Conservation (phyloP, 2,888 invertebrate species). For the Galerucella pusilla region DNA sequence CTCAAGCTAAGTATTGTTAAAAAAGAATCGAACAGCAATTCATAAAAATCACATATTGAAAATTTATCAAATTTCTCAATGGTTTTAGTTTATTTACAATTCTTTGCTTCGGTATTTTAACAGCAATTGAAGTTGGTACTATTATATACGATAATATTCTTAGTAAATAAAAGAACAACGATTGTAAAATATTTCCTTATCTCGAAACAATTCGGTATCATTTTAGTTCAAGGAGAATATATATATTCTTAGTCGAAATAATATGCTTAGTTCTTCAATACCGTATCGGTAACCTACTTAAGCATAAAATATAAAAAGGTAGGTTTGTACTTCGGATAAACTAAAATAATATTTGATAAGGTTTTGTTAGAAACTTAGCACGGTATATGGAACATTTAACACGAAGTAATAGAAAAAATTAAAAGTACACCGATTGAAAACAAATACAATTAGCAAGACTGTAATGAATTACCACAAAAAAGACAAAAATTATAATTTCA, state of each 20-base stretch:
- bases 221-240: slow-evolving; percentile 32
- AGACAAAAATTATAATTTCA: too few relatives aligned
- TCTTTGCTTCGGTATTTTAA: background rate
- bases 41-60: too few relatives aligned
- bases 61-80: too few relatives aligned
- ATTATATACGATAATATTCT: slow-evolving; percentile 11
- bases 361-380: background rate
- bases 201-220: slow-evolving; percentile 30
- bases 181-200: slow-evolving; percentile 29
- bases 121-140: background rate
- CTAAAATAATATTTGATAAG: slow-evolving; percentile 6
- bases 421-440: background rate
- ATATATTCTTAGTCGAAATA: slow-evolving; percentile 15
- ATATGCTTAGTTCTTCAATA: slow-evolving; percentile 1
- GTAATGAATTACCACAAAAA: too few relatives aligned
- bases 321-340: slow-evolving; percentile 6
- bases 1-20: too few relatives aligned
- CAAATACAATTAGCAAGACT: too few relatives aligned
- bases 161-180: slow-evolving; percentile 24
- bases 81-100: background rate
- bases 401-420: background rate
- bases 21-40: too few relatives aligned
- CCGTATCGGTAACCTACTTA: slow-evolving; percentile 14
- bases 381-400: background rate
- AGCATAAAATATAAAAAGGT: slow-evolving; percentile 2